Conservation (phyloP, 2,797 vertebrate genomes). For the Phalloptychus januarius region DNA sequence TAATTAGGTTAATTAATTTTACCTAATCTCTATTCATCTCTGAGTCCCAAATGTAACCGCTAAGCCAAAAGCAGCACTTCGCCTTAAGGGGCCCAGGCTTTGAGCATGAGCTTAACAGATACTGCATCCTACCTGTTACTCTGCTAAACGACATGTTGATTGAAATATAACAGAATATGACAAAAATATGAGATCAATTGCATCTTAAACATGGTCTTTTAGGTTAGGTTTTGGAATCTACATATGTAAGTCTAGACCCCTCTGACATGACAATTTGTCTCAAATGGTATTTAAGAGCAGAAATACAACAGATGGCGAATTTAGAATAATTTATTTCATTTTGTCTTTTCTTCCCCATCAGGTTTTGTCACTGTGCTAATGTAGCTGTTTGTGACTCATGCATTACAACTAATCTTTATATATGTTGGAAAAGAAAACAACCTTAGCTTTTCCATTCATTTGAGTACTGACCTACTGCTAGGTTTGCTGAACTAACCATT, state of each 20-base stretch:
- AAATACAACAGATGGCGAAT: neutral
- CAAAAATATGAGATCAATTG: neutral
- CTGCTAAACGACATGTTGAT: neutral
- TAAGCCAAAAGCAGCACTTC: neutral
- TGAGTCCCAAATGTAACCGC: neutral
- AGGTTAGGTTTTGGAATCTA: neutral
- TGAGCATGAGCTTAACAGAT: neutral
- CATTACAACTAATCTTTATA: neutral
- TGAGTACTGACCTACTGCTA: too few species aligned
- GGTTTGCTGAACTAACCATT: too few species aligned
- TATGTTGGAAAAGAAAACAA: neutral
- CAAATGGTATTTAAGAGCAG: neutral
- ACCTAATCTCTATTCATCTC: neutral
- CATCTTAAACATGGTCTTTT: neutral
- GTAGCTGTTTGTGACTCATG: neutral
- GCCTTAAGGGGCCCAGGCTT: neutral
- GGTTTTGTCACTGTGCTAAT: neutral
- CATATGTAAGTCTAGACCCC: neutral
- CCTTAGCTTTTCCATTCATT: too few species aligned
- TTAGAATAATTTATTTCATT: neutral
- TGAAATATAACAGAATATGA: neutral
- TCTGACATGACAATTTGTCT: neutral
- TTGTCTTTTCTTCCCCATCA: neutral
- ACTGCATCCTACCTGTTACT: neutral
- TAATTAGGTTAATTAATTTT: too few species aligned